Evolutionary conservation across 2,113 vertebrate species (phyloP).

Genomic region (Piaya cayana): DNA sequence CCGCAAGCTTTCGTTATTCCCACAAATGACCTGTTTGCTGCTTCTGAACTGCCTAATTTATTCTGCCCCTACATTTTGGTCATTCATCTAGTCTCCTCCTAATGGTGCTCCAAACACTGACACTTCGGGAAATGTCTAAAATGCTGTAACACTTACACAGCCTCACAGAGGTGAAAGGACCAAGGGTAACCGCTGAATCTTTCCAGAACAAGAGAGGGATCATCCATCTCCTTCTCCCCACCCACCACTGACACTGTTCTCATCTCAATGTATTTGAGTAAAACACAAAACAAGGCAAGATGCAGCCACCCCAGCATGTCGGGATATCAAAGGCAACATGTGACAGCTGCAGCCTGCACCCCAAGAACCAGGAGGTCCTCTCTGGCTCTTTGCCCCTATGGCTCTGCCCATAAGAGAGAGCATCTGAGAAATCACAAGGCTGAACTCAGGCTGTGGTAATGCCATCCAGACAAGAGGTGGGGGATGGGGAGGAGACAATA

Average conservation of each 20-base stretch:
- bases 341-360: not conserved
- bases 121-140: constrained; percentile 44
- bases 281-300: not conserved
- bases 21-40: constrained; percentile 15
- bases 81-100: constrained; percentile 54
- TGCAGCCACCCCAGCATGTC: not conserved
- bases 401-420: not conserved
- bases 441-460: not conserved
- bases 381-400: accelerated
- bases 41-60: constrained; percentile 50
- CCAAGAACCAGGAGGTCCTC: not conserved
- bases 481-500: not conserved
- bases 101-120: constrained; percentile 46
- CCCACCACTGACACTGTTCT: not conserved
- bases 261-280: not conserved
- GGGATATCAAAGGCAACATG: not conserved
- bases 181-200: constrained; percentile 60
- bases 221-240: constrained; percentile 43
- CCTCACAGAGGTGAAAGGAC: not conserved
- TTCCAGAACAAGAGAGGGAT: constrained; percentile 43
- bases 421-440: not conserved
- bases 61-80: constrained; percentile 43
- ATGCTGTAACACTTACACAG: constrained; percentile 15
- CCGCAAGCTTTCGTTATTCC: not conserved
- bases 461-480: not conserved